A percentile compares a stretch with the other conserved stretches of the same genome.
phyloP scores from a whole-genome alignment of 2,888 invertebrate species.

The Leucophora obtusa region DNA sequence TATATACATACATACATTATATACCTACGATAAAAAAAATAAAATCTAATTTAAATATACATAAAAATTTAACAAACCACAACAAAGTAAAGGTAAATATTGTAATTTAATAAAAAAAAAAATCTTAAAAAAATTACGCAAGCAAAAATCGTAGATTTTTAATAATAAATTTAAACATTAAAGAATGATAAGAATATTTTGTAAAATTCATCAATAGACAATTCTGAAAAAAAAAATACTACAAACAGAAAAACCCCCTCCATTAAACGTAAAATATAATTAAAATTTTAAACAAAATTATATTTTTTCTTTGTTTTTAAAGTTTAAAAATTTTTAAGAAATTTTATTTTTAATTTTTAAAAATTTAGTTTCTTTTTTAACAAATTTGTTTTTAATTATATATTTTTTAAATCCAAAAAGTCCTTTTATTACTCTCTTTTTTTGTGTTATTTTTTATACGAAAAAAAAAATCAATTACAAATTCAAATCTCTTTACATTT shows the following conservation, averaged over 20 bases:
- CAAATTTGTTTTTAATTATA: neutral
- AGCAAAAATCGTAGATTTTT: constrained; percentile 49
- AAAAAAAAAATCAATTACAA: neutral
- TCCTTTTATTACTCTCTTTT: constrained; percentile 58
- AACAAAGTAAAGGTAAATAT: constrained; percentile 55
- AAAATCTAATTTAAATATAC: constrained; percentile 45
- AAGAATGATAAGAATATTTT: constrained; percentile 34
- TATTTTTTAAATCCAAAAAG: neutral
- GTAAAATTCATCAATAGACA: constrained; percentile 47
- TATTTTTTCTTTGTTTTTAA: neutral
- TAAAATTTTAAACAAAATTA: constrained; percentile 24
- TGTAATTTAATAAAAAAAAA: constrained; percentile 52
- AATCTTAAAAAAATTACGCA: constrained; percentile 22
- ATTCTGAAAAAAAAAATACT: constrained; percentile 11
- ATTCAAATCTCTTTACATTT: constrained; percentile 47
- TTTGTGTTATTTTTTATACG: constrained; percentile 54
- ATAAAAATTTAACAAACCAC: constrained; percentile 22
- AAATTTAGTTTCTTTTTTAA: neutral
- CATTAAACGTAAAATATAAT: constrained; percentile 26
- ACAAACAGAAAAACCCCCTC: constrained; percentile 23
- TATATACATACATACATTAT: constrained; percentile 58
- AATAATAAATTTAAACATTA: constrained; percentile 30
- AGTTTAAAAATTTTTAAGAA: constrained; percentile 19
- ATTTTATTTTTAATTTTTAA: constrained; percentile 21
- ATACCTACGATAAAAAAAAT: constrained; percentile 46